These are phyloP conservation scores for Hemicordylus capensis DNA, from an alignment of 2,113 vertebrate species.

Conservation along the genomic window DNA sequence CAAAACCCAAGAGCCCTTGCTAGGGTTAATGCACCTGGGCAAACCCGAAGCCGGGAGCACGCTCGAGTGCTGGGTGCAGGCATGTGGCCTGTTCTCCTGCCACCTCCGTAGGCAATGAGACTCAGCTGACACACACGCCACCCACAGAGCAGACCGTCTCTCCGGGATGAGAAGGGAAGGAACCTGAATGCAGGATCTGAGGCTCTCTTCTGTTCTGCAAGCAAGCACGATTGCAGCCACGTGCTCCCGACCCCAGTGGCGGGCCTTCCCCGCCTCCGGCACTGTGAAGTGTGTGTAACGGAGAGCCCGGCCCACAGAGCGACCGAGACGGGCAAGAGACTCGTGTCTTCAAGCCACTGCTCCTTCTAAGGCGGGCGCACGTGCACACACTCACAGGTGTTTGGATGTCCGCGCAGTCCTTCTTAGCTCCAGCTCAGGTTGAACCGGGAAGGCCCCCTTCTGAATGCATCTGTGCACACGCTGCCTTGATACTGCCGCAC, in stretches of 20 bases:
- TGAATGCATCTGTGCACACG: no score
- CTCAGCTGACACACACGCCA: no score
- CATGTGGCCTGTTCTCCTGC: not conserved
- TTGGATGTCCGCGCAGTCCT: no score
- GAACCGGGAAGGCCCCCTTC: no score
- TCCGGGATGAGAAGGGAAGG: not conserved
- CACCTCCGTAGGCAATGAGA: not conserved
- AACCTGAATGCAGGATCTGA: not conserved
- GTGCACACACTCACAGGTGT: no score
- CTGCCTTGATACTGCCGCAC: no score
- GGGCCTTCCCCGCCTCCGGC: slow-evolving; percentile 40
- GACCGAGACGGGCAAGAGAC: not conserved
- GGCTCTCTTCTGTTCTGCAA: slow-evolving; percentile 14
- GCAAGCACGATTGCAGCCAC: slow-evolving; percentile 45
- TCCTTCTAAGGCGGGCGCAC: no score
- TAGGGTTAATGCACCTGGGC: no score
- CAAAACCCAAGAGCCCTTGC: not conserved
- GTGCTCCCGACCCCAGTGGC: slow-evolving; percentile 19
- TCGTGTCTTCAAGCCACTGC: no score
- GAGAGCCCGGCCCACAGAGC: not conserved
- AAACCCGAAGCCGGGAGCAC: no score
- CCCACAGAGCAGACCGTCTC: not conserved
- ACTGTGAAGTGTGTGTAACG: slow-evolving; percentile 27
- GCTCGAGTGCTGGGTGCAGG: no score
- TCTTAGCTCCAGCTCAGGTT: no score